Percentiles rank a stretch among this genome's conserved stretches.
Conservation (phyloP, 2,797 vertebrate genomes). For the Ctenochaetus hawaiiensis region DNA sequence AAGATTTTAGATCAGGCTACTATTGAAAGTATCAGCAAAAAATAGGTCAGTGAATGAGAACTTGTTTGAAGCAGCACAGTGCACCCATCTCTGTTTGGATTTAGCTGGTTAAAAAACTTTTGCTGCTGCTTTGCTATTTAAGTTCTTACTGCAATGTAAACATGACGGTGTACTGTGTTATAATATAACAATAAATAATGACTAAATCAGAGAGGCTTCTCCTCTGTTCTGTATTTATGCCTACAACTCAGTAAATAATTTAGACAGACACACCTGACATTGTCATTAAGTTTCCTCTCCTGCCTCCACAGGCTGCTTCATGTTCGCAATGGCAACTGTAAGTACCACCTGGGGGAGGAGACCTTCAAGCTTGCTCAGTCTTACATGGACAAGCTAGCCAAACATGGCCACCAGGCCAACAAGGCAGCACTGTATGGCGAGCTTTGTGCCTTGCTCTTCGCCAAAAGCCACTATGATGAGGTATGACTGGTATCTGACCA, state of each 20-base stretch:
- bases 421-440: slow-evolving; percentile 98
- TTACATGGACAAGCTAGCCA: slow-evolving; percentile 97
- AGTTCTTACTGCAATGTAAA: background rate
- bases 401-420: slow-evolving; percentile 97
- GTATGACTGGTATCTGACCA: slow-evolving; percentile 73
- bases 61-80: too few species aligned
- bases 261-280: background rate
- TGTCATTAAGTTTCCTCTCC: slow-evolving; percentile 7
- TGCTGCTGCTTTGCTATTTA: background rate
- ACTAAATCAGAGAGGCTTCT: background rate
- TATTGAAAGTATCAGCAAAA: background rate
- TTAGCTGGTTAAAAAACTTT: too few species aligned
- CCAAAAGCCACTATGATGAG: slow-evolving; percentile 99
- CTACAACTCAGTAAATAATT: background rate
- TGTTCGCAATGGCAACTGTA: slow-evolving; percentile 98
- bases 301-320: slow-evolving; percentile 91
- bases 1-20: background rate
- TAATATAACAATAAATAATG: background rate
- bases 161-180: background rate
- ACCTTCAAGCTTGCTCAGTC: slow-evolving; percentile 97
- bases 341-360: slow-evolving; percentile 98
- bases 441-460: slow-evolving; percentile 96
- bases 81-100: too few species aligned
- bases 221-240: background rate
- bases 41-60: background rate